Percentiles rank a stretch among this genome's conserved stretches.
Evolutionary conservation across 1,140 invertebrate genomes (phyloP).

Genomic region (Polypedilum pembai): DNA sequence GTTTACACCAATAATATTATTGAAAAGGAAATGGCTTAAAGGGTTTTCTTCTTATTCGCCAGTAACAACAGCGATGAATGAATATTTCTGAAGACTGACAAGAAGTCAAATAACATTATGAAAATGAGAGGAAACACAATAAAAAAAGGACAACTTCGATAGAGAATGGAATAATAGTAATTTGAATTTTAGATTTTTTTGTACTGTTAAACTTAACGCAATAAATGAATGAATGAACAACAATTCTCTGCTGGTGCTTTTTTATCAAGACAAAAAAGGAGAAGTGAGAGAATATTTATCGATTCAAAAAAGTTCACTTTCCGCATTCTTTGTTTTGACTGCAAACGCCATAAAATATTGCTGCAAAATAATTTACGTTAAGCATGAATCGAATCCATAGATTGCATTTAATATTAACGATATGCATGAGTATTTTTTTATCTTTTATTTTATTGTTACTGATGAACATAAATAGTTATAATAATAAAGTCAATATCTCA

Average conservation of each 20-base stretch:
- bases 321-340: not conserved
- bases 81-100: not conserved
- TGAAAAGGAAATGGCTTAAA: not conserved
- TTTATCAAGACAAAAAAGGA: too few relatives aligned
- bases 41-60: not conserved
- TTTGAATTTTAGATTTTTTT: not conserved
- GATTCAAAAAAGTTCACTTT: not conserved
- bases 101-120: not conserved
- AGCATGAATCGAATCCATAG: not conserved
- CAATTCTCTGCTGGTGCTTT: not conserved
- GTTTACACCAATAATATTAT: slow-evolving; percentile 1
- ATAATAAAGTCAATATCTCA: too few relatives aligned
- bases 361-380: not conserved
- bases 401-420: not conserved
- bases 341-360: not conserved
- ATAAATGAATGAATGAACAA: slow-evolving; percentile 1
- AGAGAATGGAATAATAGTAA: not conserved
- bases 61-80: not conserved
- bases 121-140: not conserved
- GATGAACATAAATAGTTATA: too few relatives aligned
- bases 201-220: not conserved
- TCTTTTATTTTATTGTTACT: too few relatives aligned
- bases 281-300: not conserved
- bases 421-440: not conserved
- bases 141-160: not conserved